phyloP scores from a whole-genome alignment of 1,140 invertebrate genomes.

The Alviniconcha marisindica region DNA sequence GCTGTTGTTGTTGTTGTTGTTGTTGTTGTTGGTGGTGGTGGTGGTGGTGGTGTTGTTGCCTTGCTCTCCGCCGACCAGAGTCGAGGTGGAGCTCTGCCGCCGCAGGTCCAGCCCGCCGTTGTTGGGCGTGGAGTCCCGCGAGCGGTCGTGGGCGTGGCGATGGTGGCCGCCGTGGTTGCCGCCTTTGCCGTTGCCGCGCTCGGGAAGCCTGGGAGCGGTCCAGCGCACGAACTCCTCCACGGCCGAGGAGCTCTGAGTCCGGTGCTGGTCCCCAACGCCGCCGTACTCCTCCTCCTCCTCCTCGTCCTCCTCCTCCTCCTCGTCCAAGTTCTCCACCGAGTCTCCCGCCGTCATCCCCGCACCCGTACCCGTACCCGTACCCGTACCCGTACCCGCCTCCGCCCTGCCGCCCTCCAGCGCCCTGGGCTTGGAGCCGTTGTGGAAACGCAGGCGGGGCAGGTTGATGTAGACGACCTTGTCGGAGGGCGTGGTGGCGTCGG shows the following conservation, averaged over 20 bases:
- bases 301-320: not conserved
- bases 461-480: conserved; percentile 51
- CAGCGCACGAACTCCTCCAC: conserved; percentile 59
- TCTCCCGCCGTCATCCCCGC: not conserved
- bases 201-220: conserved; percentile 26
- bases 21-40: not conserved
- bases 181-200: not conserved
- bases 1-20: not conserved
- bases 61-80: conserved; percentile 39
- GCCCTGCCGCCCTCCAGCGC: not conserved
- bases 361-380: not conserved
- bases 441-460: conserved; percentile 38
- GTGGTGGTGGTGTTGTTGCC: conserved; percentile 2
- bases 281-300: not conserved
- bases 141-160: not conserved
- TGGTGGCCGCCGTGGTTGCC: not conserved
- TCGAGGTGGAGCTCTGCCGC: conserved; percentile 51
- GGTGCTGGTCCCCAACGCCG: conserved; percentile 38
- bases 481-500: conserved; percentile 46
- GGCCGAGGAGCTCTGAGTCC: conserved; percentile 59
- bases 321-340: not conserved
- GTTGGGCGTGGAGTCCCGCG: not conserved
- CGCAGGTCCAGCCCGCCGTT: conserved; percentile 30
- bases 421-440: not conserved
- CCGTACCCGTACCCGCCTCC: not conserved